A percentile compares a stretch with the other conserved stretches of the same genome.
Conservation (phyloP, 2,888 invertebrate genomes). For the Entomobrya proxima region DNA sequence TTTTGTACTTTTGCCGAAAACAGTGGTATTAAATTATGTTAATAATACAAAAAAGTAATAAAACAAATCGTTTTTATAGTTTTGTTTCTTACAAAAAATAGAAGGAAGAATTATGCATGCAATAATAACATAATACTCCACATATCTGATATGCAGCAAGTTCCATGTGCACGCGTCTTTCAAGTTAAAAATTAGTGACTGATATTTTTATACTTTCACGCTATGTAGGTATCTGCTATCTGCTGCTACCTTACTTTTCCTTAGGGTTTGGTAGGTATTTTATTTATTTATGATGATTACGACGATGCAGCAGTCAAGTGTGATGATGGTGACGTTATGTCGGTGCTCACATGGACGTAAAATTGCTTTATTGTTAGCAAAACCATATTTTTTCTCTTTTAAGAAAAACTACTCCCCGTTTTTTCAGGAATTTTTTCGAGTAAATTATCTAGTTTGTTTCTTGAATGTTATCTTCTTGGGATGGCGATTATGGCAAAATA, state of each 20-base stretch:
- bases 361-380: slow-evolving; percentile 50
- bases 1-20: slow-evolving; percentile 40
- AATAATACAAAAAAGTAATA: slow-evolving; percentile 14
- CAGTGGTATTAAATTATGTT: slow-evolving; percentile 29
- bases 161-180: no score
- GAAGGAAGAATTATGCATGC: not conserved
- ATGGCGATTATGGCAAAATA: not conserved
- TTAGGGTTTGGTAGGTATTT: slow-evolving; percentile 1
- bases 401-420: not conserved
- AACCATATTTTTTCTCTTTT: slow-evolving; percentile 39
- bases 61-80: not conserved
- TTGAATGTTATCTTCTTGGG: slow-evolving; percentile 1
- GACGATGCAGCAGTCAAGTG: no score
- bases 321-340: not conserved
- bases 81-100: no score
- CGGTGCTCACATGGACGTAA: slow-evolving; percentile 40
- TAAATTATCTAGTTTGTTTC: slow-evolving; percentile 28
- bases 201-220: no score
- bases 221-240: not conserved
- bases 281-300: slow-evolving; percentile 25
- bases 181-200: no score
- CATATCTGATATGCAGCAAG: no score
- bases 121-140: no score
- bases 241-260: not conserved
- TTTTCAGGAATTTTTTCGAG: not conserved